Percentiles rank a stretch among this genome's conserved stretches.
Conservation (phyloP, 2,888 invertebrate species). For the Coenonympha glycerion region DNA sequence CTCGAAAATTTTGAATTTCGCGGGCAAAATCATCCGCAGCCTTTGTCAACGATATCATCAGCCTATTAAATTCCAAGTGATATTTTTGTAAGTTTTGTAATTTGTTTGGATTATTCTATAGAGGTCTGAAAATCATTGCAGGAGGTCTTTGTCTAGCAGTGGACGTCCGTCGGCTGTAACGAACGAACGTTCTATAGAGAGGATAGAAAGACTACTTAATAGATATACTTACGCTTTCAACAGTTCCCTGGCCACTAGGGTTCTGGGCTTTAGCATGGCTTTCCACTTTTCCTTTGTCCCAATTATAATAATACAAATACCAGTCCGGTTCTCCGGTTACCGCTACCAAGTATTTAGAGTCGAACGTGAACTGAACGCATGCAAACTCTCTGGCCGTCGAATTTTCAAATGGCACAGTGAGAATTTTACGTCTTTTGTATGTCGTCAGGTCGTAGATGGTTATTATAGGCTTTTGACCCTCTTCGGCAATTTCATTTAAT, state of each 20-base stretch:
- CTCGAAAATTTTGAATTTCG: too few relatives aligned
- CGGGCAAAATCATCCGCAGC: too few relatives aligned
- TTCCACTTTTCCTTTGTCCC: conserved; percentile 88
- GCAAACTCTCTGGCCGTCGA: conserved; percentile 79
- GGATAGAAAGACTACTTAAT: not conserved
- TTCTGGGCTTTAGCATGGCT: conserved; percentile 83
- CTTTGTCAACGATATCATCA: too few relatives aligned
- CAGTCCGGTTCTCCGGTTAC: conserved; percentile 90
- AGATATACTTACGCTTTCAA: conserved; percentile 61
- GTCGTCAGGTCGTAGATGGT: conserved; percentile 83
- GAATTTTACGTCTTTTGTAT: conserved; percentile 80
- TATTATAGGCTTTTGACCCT: conserved; percentile 79
- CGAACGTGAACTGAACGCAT: conserved; percentile 85
- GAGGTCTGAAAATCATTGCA: too few relatives aligned
- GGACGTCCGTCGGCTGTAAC: too few relatives aligned
- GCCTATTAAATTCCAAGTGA: too few relatives aligned
- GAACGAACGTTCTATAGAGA: too few relatives aligned
- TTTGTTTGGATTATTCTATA: too few relatives aligned
- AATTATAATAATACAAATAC: conserved; percentile 86
- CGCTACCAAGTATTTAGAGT: conserved; percentile 86
- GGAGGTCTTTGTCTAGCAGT: too few relatives aligned
- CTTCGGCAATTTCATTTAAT: conserved; percentile 77
- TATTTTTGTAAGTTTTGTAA: too few relatives aligned
- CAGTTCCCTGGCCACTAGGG: conserved; percentile 80
- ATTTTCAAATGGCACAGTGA: conserved; percentile 79